phyloP scores from a whole-genome alignment of 1,140 invertebrate species.

The Elysia chlorotica region DNA sequence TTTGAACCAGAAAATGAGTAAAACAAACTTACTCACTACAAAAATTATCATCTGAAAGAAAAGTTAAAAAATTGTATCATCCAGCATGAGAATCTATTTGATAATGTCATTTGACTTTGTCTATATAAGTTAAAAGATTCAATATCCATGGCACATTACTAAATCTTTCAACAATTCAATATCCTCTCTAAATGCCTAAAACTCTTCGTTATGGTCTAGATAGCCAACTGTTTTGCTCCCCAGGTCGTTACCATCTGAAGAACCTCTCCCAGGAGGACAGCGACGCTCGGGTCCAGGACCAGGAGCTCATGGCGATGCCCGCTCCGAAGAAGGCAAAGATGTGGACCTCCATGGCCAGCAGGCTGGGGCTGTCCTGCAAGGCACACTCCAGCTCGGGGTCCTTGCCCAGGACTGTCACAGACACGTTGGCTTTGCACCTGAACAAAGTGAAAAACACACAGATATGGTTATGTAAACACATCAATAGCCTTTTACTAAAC shows the following conservation, averaged over 20 bases:
- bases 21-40: too few species aligned
- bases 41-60: too few species aligned
- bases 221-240: too few species aligned
- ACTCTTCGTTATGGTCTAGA: too few species aligned
- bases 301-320: conserved; percentile 87
- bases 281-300: conserved; percentile 87
- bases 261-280: conserved; percentile 83
- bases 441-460: conserved; percentile 15
- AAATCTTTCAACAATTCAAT: too few species aligned
- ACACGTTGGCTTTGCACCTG: conserved; percentile 62
- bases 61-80: too few species aligned
- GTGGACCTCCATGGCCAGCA: conserved; percentile 81
- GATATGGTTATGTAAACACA: neutral
- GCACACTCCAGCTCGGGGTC: conserved; percentile 63
- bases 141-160: too few species aligned
- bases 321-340: conserved; percentile 80
- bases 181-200: too few species aligned
- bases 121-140: too few species aligned
- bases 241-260: conserved; percentile 70
- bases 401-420: conserved; percentile 26
- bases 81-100: too few species aligned
- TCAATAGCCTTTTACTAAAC: neutral
- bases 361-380: conserved; percentile 74
- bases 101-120: too few species aligned
- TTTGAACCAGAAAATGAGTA: neutral